phyloP scores from a whole-genome alignment of 2,113 vertebrate species.

The Alethe diademata region DNA sequence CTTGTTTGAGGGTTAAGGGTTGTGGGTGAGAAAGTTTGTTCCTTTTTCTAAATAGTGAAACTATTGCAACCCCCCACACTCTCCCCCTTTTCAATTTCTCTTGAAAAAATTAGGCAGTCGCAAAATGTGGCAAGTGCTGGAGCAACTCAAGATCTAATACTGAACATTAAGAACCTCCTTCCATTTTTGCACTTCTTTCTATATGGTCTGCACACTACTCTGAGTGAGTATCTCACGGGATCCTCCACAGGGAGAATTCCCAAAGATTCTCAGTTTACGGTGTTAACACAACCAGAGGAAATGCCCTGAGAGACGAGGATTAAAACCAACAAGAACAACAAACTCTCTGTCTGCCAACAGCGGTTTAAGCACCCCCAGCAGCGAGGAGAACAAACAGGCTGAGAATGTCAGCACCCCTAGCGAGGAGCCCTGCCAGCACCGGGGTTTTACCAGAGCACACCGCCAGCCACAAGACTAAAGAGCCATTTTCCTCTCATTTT shows the following conservation, averaged over 20 bases:
- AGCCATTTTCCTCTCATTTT: not conserved
- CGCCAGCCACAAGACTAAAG: not conserved
- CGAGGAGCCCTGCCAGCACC: not conserved
- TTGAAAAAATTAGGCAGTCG: not conserved
- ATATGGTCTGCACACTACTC: fast-evolving
- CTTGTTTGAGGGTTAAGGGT: not conserved
- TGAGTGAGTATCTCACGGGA: not conserved
- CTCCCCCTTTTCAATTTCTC: not conserved
- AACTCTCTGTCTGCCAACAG: not conserved
- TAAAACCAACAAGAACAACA: not conserved
- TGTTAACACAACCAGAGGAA: not conserved
- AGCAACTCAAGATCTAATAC: not conserved
- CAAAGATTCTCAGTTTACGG: not conserved
- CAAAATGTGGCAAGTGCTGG: not conserved
- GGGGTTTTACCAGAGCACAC: fast-evolving
- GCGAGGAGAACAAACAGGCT: not conserved
- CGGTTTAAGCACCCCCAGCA: not conserved
- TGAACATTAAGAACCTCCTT: not conserved
- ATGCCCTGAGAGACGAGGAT: not conserved
- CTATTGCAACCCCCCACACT: fast-evolving
- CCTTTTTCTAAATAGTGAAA: not conserved
- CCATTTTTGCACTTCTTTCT: not conserved
- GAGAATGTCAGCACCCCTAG: not conserved
- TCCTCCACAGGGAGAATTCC: not conserved
- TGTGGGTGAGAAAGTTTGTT: not conserved